Evolutionary conservation across 2,113 vertebrate species (phyloP).

Genomic region (Trogon surrucura): DNA sequence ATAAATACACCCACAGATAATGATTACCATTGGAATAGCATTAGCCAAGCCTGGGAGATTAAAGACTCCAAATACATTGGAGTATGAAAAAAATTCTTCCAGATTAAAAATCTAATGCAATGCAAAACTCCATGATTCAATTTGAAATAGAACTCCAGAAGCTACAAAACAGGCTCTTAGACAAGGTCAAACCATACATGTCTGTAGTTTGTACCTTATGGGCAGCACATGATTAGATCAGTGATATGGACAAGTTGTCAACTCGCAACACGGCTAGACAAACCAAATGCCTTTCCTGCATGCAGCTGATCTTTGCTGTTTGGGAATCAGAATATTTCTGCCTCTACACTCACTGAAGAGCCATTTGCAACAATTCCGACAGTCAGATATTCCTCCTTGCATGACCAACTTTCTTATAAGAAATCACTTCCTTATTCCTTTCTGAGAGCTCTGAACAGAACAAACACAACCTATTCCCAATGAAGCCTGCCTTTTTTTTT

Average conservation of each 20-base stretch:
- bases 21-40: constrained; percentile 10
- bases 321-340: not conserved
- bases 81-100: not conserved
- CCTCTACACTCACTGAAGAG: not conserved
- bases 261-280: not conserved
- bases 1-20: constrained; percentile 17
- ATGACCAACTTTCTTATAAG: not conserved
- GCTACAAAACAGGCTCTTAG: not conserved
- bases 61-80: not conserved
- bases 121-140: not conserved
- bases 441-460: not conserved
- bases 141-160: not conserved
- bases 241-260: not conserved
- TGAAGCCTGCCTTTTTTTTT: not conserved
- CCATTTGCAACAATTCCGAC: not conserved
- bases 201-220: not conserved
- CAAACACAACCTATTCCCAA: not conserved
- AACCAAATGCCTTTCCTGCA: not conserved
- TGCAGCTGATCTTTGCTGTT: fast-evolving
- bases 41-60: not conserved
- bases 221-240: not conserved
- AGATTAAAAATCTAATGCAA: not conserved
- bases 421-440: not conserved
- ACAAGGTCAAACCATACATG: not conserved
- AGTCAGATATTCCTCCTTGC: not conserved